Conservation (phyloP, 2,113 vertebrate genomes). For the Brachypteracias leptosomus region DNA sequence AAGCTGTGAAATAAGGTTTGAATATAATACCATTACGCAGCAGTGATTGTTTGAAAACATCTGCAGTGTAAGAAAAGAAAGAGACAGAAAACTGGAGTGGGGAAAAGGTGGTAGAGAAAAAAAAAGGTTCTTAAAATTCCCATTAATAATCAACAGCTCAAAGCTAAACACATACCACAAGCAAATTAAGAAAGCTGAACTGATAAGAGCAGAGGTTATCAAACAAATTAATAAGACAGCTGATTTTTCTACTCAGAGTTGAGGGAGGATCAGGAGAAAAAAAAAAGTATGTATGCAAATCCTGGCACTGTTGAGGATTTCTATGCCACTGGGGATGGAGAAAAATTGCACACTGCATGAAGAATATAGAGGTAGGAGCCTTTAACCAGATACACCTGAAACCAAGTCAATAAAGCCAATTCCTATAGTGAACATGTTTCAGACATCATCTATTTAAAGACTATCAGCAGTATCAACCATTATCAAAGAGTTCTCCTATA, state of each 20-base stretch:
- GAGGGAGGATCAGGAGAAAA: not conserved
- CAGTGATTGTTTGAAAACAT: not conserved
- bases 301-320: not conserved
- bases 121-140: not conserved
- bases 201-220: not conserved
- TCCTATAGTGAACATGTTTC: not conserved
- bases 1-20: slow-evolving; percentile 2
- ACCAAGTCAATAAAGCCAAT: not conserved
- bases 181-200: not conserved
- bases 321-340: accelerated
- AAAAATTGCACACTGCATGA: not conserved
- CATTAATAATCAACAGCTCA: not conserved
- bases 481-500: not conserved
- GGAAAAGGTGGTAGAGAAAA: not conserved
- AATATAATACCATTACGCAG: not conserved
- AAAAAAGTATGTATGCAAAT: not conserved
- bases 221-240: not conserved
- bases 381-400: not conserved
- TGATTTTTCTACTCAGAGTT: not conserved
- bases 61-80: not conserved
- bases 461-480: not conserved
- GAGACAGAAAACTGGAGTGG: not conserved
- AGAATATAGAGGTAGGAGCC: not conserved
- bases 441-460: not conserved
- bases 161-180: not conserved